Conservation (phyloP, 2,113 vertebrate species). For the Pithys albifrons region DNA sequence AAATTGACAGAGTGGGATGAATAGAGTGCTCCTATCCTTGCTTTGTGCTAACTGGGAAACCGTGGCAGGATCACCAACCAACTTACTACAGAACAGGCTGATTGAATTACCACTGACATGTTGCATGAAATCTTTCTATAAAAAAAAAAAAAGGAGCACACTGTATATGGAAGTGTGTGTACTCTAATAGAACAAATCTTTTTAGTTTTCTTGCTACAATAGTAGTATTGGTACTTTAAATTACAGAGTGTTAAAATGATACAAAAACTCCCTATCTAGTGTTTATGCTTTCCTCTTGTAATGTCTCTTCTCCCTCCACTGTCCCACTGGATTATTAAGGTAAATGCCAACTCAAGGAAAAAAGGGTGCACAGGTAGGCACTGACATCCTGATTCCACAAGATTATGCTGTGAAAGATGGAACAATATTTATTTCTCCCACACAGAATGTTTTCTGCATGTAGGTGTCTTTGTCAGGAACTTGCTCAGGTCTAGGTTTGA, state of each 20-base stretch:
- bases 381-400: neutral
- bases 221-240: neutral
- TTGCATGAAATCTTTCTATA: neutral
- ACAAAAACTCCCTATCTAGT: neutral
- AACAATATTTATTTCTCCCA: neutral
- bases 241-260: neutral
- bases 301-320: neutral
- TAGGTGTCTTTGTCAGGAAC: neutral
- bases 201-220: neutral
- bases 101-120: neutral
- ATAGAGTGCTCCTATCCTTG: neutral
- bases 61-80: neutral
- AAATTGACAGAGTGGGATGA: neutral
- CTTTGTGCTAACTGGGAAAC: neutral
- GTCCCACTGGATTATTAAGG: neutral
- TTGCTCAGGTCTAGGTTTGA: neutral
- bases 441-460: neutral
- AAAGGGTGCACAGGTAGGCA: neutral
- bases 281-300: neutral
- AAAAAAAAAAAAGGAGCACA: neutral
- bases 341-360: neutral
- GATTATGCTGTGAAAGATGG: neutral
- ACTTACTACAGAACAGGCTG: neutral
- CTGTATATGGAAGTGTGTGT: neutral
- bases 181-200: neutral